Base-by-base conservation (phyloP, 1,140 invertebrate genomes). In the Triops longicaudatus region DNA sequence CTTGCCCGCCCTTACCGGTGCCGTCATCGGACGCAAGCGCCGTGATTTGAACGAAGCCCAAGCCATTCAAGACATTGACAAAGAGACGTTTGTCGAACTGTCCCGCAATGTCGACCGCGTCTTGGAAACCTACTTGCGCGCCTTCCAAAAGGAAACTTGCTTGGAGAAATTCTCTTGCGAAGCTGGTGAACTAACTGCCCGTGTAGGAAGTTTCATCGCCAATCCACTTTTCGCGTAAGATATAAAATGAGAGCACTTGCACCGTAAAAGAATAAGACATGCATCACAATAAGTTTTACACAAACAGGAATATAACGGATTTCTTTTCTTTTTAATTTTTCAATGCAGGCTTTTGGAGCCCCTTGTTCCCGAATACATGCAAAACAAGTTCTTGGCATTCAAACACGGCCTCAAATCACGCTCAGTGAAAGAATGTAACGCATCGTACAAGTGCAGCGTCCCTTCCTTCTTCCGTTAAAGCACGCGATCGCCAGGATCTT, bases 121-220 rank as follows among this genome's bases (percentile, higher is more conserved):
- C 26, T 73, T 78, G 12, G 71, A 76, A 12, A 76, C 27, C 28
- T 78, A 78, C 43, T 22, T 76, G 41, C 78, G 75, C 14, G 78
- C 75, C 7, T 73, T 78, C 26, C 26, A 50, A 42, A 73, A 31
- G 41, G 74, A 75, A 37, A 42, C 43, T 9, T 78, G 78, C 72
- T 26, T 76, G 26, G 78, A 78, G n/a, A 76, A 73, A 50, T 78
- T 78, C 28, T 76, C 74, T 26, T 78, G 78, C 27, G 50, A 78
- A 76, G 75, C 74, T 73, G 78, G 78, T 22, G 76, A 78, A 31
- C 63, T 78, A 1, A 76, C 74, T 26, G 43, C 42, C 72, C 74
- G 75, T 26, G 27, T 78, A n/a, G 78, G 78, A 27, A 43, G 31
- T 37, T 76, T 43, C 37, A 26, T 73, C 10, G 63, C 63, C n/a